A percentile compares a stretch with the other conserved stretches of the same genome.
phyloP scores from a whole-genome alignment of 92 coral and sea anemone genomes.

The Muricea muricata region DNA sequence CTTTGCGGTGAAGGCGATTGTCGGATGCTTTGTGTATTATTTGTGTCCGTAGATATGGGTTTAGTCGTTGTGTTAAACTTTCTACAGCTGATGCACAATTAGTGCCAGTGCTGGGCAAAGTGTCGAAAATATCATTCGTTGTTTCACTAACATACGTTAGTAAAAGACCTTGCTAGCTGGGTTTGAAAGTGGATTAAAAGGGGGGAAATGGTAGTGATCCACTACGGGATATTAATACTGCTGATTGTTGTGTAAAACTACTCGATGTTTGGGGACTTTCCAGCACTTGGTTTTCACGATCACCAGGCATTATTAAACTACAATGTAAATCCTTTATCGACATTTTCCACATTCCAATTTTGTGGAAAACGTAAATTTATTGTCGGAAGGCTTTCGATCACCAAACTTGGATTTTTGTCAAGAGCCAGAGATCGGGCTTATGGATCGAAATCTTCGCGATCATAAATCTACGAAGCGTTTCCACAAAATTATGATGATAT shows the following conservation, averaged over 20 bases:
- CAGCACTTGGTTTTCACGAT: background rate
- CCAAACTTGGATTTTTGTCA: too few relatives aligned
- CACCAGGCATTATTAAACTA: background rate
- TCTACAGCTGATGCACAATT: slow-evolving; percentile 28
- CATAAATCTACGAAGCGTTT: too few relatives aligned
- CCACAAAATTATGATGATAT: too few relatives aligned
- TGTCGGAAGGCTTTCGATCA: too few relatives aligned
- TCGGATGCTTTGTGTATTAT: background rate
- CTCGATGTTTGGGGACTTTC: background rate
- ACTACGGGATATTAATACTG: slow-evolving; percentile 41
- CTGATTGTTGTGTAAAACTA: background rate
- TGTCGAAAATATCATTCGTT: slow-evolving; percentile 49
- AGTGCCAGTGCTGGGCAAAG: slow-evolving; percentile 43
- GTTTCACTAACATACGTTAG: slow-evolving; percentile 47
- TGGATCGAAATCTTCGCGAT: too few relatives aligned
- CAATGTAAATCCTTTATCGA: too few relatives aligned
- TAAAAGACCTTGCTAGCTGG: slow-evolving; percentile 42
- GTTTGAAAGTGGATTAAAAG: slow-evolving; percentile 56
- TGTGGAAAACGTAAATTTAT: too few relatives aligned
- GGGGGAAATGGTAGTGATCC: slow-evolving; percentile 57
- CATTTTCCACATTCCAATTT: too few relatives aligned
- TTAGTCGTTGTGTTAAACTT: slow-evolving; percentile 15
- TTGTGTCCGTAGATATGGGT: slow-evolving; percentile 28
- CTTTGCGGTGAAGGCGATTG: background rate
- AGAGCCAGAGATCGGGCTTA: too few relatives aligned